These are phyloP conservation scores for Microtus californicus DNA, from an alignment of 2,797 vertebrate species.

Conservation along the genomic window DNA sequence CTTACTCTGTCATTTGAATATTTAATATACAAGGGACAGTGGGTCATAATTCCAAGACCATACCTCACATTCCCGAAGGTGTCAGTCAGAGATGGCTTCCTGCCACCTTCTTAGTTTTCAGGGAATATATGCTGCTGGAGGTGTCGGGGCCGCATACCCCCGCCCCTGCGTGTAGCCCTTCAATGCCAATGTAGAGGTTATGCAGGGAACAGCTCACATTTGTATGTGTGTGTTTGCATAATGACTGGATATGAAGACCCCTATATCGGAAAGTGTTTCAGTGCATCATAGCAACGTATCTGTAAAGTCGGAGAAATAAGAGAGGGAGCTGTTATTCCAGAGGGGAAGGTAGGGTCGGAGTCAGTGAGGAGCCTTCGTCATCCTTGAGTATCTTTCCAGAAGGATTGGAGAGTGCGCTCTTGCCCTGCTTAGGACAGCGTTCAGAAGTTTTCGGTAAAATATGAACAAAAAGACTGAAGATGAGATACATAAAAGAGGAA, in stretches of 20 bases:
- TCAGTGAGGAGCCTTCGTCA: not conserved
- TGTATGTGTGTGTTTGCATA: constrained; percentile 43
- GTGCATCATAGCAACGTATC: not conserved
- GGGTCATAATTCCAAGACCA: constrained; percentile 74
- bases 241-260: constrained; percentile 47
- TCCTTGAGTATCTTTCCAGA: constrained; percentile 44
- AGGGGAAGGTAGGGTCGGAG: not conserved
- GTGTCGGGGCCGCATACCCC: constrained; percentile 37
- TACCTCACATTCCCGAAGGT: constrained; percentile 79
- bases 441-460: constrained; percentile 72
- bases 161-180: constrained; percentile 51
- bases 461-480: constrained; percentile 76
- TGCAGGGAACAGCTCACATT: not conserved
- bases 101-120: constrained; percentile 72
- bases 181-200: not conserved
- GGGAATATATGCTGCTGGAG: constrained; percentile 60
- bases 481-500: constrained; percentile 77
- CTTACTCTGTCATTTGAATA: constrained; percentile 79
- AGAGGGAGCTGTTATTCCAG: not conserved
- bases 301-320: constrained; percentile 27
- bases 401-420: constrained; percentile 67
- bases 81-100: not conserved
- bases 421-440: constrained; percentile 61
- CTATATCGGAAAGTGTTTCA: constrained; percentile 30
- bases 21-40: constrained; percentile 82